These are phyloP conservation scores for Tromatobia lineatoria DNA, from an alignment of 2,888 invertebrate species.

Conservation along the genomic window DNA sequence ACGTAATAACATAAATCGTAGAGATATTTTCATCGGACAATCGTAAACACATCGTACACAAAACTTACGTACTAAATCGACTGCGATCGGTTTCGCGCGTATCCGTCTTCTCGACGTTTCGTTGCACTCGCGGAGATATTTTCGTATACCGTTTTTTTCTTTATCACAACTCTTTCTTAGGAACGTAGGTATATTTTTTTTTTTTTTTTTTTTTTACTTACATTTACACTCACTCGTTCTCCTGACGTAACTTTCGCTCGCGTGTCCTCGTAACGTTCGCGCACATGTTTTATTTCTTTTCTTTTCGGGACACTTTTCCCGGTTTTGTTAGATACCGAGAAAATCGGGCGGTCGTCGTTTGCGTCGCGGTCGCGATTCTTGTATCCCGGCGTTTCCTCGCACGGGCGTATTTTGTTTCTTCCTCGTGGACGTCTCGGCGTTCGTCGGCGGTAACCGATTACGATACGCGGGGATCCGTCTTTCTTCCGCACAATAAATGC, in stretches of 20 bases:
- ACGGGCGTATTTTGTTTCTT: too few species aligned
- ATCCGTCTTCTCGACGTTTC: not conserved
- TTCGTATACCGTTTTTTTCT: not conserved
- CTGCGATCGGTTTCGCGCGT: not conserved
- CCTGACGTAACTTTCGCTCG: not conserved
- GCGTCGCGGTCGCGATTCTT: not conserved
- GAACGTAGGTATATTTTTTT: too few species aligned
- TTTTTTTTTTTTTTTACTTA: too few species aligned
- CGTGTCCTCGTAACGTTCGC: not conserved
- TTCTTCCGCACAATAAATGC: conserved; percentile 55
- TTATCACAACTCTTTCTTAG: not conserved
- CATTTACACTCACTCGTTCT: not conserved
- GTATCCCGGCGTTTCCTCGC: too few species aligned
- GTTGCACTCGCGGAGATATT: not conserved
- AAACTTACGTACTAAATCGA: not conserved
- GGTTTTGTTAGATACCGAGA: not conserved
- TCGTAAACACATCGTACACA: not conserved
- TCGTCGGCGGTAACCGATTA: conserved; percentile 49
- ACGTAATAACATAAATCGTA: too few species aligned
- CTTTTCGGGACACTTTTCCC: not conserved
- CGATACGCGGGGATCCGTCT: conserved; percentile 52
- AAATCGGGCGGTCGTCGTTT: not conserved
- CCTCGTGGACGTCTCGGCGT: not conserved
- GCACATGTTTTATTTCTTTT: not conserved
- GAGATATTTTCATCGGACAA: not conserved